Percentiles rank a stretch among this genome's conserved stretches.
These are phyloP conservation scores for Aurelia sp. DNA, from an alignment of 30 jellyfish, hydroid and myxozoan genomes.

Conservation along the genomic window DNA sequence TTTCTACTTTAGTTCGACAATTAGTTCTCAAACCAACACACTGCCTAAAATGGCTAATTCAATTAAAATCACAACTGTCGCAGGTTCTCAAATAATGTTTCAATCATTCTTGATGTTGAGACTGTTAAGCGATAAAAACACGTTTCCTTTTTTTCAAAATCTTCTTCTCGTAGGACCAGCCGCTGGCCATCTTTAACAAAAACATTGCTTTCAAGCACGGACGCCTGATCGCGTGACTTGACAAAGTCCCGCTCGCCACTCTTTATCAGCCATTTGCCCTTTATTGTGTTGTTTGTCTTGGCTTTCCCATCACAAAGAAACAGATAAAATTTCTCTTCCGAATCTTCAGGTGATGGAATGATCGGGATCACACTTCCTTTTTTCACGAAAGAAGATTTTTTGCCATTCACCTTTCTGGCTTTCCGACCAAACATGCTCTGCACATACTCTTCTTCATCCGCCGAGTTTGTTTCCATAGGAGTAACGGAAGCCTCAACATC, in stretches of 20 bases:
- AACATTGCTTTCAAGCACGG: slow-evolving; percentile 6
- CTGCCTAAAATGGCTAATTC: too few relatives aligned
- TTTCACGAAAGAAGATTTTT: background rate
- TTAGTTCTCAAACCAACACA: slow-evolving; percentile 3
- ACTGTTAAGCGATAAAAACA: background rate
- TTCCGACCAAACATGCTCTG: background rate
- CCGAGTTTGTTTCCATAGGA: background rate
- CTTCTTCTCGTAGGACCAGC: slow-evolving; percentile 7
- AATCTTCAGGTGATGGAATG: slow-evolving; percentile 1
- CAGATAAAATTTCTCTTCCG: too few relatives aligned
- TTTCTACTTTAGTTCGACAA: background rate
- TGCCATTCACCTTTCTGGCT: background rate
- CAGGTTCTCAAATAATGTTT: background rate
- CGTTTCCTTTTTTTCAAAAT: background rate
- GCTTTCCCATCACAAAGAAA: slow-evolving; percentile 3
- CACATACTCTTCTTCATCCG: too few relatives aligned
- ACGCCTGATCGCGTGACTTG: background rate
- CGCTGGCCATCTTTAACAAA: background rate
- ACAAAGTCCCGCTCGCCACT: slow-evolving; percentile 6
- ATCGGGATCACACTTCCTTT: slow-evolving; percentile 1
- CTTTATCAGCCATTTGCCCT: background rate
- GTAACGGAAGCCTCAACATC: slow-evolving; percentile 2
- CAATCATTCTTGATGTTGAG: background rate
- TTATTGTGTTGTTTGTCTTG: background rate
- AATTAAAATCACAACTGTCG: background rate